phyloP scores from a whole-genome alignment of 1,140 invertebrate species.

The Rhagoletis zephyria region DNA sequence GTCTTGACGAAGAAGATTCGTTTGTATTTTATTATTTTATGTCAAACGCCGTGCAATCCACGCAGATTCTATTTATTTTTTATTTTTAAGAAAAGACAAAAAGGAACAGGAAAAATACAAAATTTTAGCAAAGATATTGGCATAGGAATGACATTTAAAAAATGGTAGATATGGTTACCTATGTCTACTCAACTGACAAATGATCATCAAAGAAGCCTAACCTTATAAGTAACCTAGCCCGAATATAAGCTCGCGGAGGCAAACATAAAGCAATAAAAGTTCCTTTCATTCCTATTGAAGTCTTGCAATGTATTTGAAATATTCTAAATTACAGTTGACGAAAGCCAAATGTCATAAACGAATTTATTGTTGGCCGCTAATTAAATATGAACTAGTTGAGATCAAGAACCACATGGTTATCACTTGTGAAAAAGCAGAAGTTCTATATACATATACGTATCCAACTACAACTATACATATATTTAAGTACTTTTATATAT shows the following conservation, averaged over 20 bases:
- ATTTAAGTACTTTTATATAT: not conserved
- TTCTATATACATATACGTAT: not conserved
- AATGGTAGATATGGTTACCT: not conserved
- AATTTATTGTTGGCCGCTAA: no score
- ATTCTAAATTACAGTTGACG: no score
- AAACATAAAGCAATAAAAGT: no score
- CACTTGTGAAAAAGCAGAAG: not conserved
- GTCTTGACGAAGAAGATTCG: conserved; percentile 17
- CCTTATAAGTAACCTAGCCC: no score
- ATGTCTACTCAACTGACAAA: not conserved
- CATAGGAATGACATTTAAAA: not conserved
- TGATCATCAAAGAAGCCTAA: not conserved
- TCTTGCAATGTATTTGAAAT: no score
- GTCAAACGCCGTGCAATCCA: conserved; percentile 21
- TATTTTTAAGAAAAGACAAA: conserved; percentile 28
- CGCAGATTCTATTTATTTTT: not conserved
- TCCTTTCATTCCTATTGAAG: no score
- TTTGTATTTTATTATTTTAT: conserved; percentile 22
- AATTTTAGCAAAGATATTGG: not conserved
- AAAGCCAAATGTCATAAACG: no score
- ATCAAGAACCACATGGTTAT: conserved; percentile 1
- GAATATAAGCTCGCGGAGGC: no score
- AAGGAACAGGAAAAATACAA: conserved; percentile 2
- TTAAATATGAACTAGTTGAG: not conserved
- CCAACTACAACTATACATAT: not conserved